Evolutionary conservation across 2,888 invertebrate genomes (phyloP).

Genomic region (Neoaliturus tenellus): DNA sequence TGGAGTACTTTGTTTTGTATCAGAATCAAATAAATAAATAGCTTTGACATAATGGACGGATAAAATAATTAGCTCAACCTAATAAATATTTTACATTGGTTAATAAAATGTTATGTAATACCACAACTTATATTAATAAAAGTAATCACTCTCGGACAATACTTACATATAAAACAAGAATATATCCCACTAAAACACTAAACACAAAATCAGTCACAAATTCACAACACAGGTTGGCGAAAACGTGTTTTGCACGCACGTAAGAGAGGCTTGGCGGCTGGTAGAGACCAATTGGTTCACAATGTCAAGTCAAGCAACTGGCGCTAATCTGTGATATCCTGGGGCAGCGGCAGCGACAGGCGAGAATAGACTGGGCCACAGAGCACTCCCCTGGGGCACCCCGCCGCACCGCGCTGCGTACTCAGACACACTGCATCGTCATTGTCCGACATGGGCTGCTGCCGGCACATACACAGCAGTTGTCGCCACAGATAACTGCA

Average conservation of each 20-base stretch:
- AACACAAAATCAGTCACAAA: constrained; percentile 5
- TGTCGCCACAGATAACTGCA: no score
- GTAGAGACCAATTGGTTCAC: not conserved
- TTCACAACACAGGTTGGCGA: not conserved
- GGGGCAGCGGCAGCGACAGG: not conserved
- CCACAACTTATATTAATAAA: not conserved
- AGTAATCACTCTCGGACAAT: no score
- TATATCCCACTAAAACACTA: not conserved
- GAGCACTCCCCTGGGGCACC: not conserved
- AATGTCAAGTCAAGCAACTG: constrained; percentile 23
- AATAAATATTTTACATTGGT: no score
- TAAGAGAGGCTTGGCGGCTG: not conserved
- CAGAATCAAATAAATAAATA: no score
- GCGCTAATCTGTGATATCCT: constrained; percentile 20
- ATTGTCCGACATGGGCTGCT: no score
- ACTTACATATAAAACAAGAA: not conserved
- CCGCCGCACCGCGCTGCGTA: not conserved
- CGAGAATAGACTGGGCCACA: not conserved
- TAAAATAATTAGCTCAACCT: no score
- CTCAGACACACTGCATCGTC: no score
- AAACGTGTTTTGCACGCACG: not conserved
- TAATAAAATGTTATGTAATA: no score
- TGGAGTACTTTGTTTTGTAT: no score
- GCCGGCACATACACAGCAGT: no score
- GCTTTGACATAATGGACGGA: no score